Conservation (phyloP, 1,140 invertebrate genomes). For the Bradynema listronoti region DNA sequence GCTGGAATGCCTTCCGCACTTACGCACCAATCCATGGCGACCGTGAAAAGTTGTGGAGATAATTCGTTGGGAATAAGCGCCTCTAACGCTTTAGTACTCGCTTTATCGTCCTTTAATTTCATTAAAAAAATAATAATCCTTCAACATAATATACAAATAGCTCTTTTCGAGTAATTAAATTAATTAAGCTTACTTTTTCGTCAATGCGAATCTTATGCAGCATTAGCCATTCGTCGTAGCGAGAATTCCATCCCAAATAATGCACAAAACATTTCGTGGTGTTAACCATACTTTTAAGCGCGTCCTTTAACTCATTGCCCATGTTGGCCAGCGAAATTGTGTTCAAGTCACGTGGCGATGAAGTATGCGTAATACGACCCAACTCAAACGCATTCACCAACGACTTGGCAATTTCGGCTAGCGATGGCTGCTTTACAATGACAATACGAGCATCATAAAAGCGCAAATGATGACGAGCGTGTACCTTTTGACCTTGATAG, state of each 20-base stretch:
- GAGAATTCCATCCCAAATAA: conserved; percentile 30
- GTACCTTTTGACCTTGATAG: conserved; percentile 33
- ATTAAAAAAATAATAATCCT: neutral
- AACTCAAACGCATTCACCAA: conserved; percentile 27
- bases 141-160: neutral
- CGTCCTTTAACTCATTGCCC: conserved; percentile 28
- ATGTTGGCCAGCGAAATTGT: conserved; percentile 19
- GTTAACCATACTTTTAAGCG: conserved; percentile 16
- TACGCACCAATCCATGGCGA: conserved; percentile 26
- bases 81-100: conserved; percentile 23
- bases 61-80: conserved; percentile 21
- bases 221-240: conserved; percentile 35
- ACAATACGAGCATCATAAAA: conserved; percentile 32
- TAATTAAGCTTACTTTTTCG: conserved; percentile 22
- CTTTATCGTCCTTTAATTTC: conserved; percentile 16
- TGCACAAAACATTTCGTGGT: conserved; percentile 32
- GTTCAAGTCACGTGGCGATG: conserved; percentile 3
- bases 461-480: conserved; percentile 27
- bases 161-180: neutral
- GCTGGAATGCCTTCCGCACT: conserved; percentile 18
- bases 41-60: conserved; percentile 21
- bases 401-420: conserved; percentile 20
- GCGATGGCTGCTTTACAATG: conserved; percentile 26
- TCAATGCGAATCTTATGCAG: conserved; percentile 34
- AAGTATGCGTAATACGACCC: conserved; percentile 17